Evolutionary conservation across 2,113 vertebrate genomes (phyloP).

Genomic region (Amia ocellicauda): DNA sequence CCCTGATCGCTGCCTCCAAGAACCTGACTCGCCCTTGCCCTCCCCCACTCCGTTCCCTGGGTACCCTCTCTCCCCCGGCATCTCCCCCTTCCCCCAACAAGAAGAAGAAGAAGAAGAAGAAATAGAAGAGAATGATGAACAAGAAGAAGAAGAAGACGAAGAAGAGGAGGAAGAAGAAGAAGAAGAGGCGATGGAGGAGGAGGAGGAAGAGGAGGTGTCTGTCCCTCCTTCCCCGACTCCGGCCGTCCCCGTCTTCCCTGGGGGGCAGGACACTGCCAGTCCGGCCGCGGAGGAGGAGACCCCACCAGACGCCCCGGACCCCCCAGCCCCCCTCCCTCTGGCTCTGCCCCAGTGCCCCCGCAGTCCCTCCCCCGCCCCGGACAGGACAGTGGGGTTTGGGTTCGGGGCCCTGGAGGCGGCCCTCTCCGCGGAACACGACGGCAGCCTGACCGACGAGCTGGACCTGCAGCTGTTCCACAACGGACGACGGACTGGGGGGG

Average conservation of each 20-base stretch:
- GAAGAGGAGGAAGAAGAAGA: no score
- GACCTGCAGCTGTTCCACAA: slow-evolving; percentile 85
- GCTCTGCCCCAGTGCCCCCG: background rate
- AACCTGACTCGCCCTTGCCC: slow-evolving; percentile 41
- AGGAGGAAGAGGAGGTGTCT: slow-evolving; percentile 41
- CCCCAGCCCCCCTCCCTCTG: slow-evolving; percentile 12
- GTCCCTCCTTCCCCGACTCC: slow-evolving; percentile 56
- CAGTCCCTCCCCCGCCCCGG: background rate
- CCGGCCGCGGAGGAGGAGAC: slow-evolving; percentile 56
- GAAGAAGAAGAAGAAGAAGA: slow-evolving; percentile 35
- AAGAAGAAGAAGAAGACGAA: slow-evolving; percentile 42
- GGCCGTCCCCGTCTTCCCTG: slow-evolving; percentile 62
- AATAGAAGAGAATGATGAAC: slow-evolving; percentile 44
- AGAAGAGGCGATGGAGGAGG: slow-evolving; percentile 45
- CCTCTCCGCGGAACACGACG: slow-evolving; percentile 55
- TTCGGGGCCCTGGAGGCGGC: slow-evolving; percentile 65
- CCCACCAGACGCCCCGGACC: slow-evolving; percentile 50
- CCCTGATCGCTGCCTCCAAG: slow-evolving; percentile 64
- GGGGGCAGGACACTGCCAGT: slow-evolving; percentile 49
- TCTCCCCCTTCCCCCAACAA: slow-evolving; percentile 50
- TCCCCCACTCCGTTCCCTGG: slow-evolving; percentile 44
- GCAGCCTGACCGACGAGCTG: slow-evolving; percentile 73
- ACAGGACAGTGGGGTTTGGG: slow-evolving; percentile 42
- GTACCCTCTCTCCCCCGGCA: slow-evolving; percentile 48
- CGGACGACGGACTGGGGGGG: slow-evolving; percentile 46